Percentiles rank a stretch among this genome's conserved stretches.
These are phyloP conservation scores for Irena cyanogastra DNA, from an alignment of 2,113 vertebrate species.

Conservation along the genomic window DNA sequence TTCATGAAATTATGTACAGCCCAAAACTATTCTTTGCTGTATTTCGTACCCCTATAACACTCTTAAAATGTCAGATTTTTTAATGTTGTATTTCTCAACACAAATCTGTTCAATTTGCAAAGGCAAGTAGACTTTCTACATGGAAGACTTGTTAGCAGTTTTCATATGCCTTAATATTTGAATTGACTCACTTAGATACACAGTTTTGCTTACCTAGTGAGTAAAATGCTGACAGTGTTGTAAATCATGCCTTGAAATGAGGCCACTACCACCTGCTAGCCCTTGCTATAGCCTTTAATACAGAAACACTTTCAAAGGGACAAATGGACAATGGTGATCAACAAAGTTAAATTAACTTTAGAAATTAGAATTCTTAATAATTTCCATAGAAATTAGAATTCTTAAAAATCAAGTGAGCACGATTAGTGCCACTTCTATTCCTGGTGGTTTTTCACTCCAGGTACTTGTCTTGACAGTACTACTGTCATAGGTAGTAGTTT, in stretches of 20 bases:
- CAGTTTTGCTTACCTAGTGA: constrained; percentile 12
- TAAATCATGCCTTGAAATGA: neutral
- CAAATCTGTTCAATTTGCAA: neutral
- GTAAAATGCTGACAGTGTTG: constrained; percentile 16
- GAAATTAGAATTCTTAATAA: neutral
- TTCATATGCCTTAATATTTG: constrained; percentile 27
- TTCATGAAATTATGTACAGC: neutral
- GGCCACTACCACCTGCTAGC: neutral
- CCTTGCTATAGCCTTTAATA: neutral
- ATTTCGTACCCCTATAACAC: neutral
- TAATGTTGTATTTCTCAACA: neutral
- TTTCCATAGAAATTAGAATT: neutral
- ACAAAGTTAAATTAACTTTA: neutral
- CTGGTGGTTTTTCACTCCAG: neutral
- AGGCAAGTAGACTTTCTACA: neutral
- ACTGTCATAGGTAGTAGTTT: neutral
- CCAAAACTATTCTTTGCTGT: neutral
- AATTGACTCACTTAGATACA: neutral
- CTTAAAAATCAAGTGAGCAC: neutral
- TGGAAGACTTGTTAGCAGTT: neutral
- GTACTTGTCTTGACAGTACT: no score
- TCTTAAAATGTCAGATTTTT: neutral
- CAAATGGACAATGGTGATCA: neutral
- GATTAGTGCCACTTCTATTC: neutral
- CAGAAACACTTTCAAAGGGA: neutral